phyloP scores from a whole-genome alignment of 2,888 invertebrate genomes.

The Hemicrepidius hirtus region DNA sequence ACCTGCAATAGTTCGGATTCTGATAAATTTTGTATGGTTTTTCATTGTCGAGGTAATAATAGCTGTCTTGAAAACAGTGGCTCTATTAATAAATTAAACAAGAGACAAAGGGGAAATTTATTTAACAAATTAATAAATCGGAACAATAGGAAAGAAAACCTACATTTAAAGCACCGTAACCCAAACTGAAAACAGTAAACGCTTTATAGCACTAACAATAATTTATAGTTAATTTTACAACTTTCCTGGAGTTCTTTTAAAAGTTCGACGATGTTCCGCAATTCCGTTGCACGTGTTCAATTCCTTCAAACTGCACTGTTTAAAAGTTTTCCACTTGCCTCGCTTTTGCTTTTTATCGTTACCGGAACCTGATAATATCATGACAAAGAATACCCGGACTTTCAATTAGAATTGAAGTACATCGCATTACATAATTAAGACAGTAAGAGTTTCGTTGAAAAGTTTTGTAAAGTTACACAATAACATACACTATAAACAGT shows the following conservation, averaged over 20 bases:
- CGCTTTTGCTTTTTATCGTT: slow-evolving; percentile 22
- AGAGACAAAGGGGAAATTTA: slow-evolving; percentile 15
- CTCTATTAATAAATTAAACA: slow-evolving; percentile 11
- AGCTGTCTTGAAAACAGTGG: neutral
- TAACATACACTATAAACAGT: too few relatives aligned
- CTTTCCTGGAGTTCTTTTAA: slow-evolving; percentile 40
- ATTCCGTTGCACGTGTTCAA: slow-evolving; percentile 47
- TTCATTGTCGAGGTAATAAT: slow-evolving; percentile 12
- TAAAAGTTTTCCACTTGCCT: slow-evolving; percentile 44
- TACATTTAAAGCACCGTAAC: slow-evolving; percentile 30
- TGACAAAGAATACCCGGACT: neutral
- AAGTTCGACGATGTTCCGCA: slow-evolving; percentile 46
- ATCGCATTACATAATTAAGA: neutral
- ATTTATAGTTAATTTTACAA: slow-evolving; percentile 50
- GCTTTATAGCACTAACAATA: slow-evolving; percentile 46
- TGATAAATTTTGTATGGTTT: slow-evolving; percentile 21
- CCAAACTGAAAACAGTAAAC: slow-evolving; percentile 31
- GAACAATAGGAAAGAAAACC: neutral
- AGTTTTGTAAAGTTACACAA: too few relatives aligned
- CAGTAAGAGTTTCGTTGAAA: neutral
- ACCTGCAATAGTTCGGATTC: neutral
- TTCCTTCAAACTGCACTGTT: slow-evolving; percentile 45
- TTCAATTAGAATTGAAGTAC: neutral
- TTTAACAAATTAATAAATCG: slow-evolving; percentile 25
- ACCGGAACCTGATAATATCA: slow-evolving; percentile 4